Base-by-base conservation (phyloP, 2,797 vertebrate species). In the Sebastes kiyomatsui region DNA sequence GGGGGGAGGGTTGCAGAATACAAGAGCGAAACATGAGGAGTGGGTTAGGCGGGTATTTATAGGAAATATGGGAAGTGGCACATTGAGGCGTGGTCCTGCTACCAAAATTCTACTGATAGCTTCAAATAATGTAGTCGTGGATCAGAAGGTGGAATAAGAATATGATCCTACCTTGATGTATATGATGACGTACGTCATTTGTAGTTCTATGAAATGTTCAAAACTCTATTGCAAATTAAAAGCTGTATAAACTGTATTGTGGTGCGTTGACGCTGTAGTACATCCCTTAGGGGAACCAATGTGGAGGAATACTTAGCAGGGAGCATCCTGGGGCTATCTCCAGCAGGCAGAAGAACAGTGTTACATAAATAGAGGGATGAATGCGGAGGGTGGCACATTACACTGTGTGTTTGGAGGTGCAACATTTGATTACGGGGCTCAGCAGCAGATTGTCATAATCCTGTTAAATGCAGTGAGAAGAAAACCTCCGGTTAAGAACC, bases 371-470 rank as follows among this genome's bases (percentile, higher is more conserved):
- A 91, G 79, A 76, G 9, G 74, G 67, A 83, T 82, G 75, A 88
- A 85, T 79, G 82, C 46, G 71, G 67, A 35, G 74, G 22, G 84
- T 56, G 79, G 79, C 55, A 65, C 58, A 52, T 79, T 82, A 85
- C 83, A 75, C 61, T 8, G 52, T 61, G 80, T 74, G 54, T 82
- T 80, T 80, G 30, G 86, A 90, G 81, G 82, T 85, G 81, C 66
- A 52, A 77, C 80, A 87, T 94, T 91, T 89, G 90, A 92, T 93
- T 90, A 91, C 52, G 25, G 79, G 75, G 78, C 87, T 89, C 80
- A 77, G 81, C 65, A 58, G 81, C 71, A 89, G 85, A 93, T 88
- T 88, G 81, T 89, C 80, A 85, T 93, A 94, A 94, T 94, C 87
- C 84, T 75, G 90, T 94, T 90, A 90, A 87, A 82, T 4, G 7